A percentile compares a stretch with the other conserved stretches of the same genome.
These are phyloP conservation scores for Leucosticte australis DNA, from an alignment of 2,113 vertebrate species.

Conservation along the genomic window DNA sequence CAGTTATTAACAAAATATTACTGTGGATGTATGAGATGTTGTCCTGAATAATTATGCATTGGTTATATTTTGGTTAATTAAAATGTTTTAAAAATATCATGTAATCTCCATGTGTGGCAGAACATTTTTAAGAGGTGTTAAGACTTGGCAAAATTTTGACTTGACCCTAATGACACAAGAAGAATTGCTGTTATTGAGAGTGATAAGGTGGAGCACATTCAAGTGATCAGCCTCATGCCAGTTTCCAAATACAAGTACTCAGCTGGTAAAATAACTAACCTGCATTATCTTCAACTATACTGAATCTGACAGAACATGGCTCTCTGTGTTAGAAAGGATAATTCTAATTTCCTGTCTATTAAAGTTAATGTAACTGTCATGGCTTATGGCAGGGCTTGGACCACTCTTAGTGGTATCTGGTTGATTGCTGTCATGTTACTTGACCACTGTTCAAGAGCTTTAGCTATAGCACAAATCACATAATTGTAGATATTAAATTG, in stretches of 20 bases:
- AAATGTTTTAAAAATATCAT: neutral
- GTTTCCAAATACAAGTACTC: neutral
- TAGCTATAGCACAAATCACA: neutral
- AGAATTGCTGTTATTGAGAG: neutral
- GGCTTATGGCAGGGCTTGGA: neutral
- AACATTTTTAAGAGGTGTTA: neutral
- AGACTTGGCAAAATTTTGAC: neutral
- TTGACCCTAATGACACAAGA: neutral
- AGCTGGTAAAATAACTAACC: neutral
- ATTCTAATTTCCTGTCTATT: neutral
- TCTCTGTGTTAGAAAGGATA: neutral
- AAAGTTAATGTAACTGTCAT: neutral
- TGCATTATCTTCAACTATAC: neutral
- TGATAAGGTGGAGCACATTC: neutral
- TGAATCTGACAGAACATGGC: neutral
- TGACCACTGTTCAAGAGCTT: neutral
- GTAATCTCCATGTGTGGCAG: neutral
- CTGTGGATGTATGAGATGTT: neutral
- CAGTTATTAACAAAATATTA: neutral
- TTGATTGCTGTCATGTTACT: neutral
- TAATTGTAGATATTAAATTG: neutral
- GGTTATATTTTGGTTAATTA: neutral
- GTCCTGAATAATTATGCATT: neutral
- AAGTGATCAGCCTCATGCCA: neutral
- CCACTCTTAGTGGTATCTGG: neutral